Conservation (phyloP, 1,140 invertebrate species). For the Popillia japonica region DNA sequence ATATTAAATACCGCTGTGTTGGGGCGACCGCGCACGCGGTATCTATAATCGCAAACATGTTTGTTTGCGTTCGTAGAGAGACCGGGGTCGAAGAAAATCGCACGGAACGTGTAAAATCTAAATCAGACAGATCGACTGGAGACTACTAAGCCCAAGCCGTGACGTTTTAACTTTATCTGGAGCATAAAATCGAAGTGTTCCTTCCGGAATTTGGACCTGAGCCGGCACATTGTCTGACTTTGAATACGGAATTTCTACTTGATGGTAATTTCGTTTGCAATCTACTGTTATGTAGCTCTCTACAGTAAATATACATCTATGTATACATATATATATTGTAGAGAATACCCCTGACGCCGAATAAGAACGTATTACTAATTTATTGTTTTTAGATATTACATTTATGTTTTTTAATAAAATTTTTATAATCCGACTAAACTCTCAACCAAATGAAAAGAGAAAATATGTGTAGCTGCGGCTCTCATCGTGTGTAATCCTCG, state of each 20-base stretch:
- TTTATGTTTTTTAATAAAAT: too few relatives aligned
- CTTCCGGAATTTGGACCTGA: conserved; percentile 28
- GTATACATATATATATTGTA: too few relatives aligned
- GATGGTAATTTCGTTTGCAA: conserved; percentile 3
- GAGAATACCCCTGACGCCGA: too few relatives aligned
- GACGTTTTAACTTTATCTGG: conserved; percentile 23
- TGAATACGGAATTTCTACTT: conserved; percentile 19
- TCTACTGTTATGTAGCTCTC: conserved; percentile 15
- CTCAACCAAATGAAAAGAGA: too few relatives aligned
- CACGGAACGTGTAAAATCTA: conserved; percentile 26
- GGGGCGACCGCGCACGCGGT: too few relatives aligned
- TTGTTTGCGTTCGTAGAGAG: conserved; percentile 13
- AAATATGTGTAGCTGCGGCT: too few relatives aligned
- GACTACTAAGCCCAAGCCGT: conserved; percentile 32
- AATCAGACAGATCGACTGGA: conserved; percentile 18
- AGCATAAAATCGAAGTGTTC: conserved; percentile 28
- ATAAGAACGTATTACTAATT: too few relatives aligned
- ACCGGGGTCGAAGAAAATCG: conserved; percentile 9
- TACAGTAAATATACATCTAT: too few relatives aligned
- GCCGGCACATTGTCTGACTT: conserved; percentile 24
- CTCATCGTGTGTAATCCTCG: too few relatives aligned
- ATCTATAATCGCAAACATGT: conserved; percentile 24
- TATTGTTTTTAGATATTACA: too few relatives aligned
- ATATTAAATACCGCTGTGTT: too few relatives aligned
- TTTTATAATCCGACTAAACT: too few relatives aligned